These are phyloP conservation scores for Pachypeltis micranthus DNA, from an alignment of 1,140 invertebrate species.

Conservation along the genomic window DNA sequence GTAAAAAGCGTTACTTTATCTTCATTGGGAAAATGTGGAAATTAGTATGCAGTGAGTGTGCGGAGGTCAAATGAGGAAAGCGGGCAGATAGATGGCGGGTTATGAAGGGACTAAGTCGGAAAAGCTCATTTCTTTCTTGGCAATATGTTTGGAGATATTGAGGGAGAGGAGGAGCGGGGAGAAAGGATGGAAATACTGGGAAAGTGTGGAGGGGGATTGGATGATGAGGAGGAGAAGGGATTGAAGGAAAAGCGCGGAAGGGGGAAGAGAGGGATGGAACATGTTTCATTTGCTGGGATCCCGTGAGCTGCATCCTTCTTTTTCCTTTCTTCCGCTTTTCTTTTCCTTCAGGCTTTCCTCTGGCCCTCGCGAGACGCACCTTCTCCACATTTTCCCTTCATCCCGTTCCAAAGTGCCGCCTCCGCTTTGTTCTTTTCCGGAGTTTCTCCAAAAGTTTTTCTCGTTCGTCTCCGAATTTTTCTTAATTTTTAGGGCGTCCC, in stretches of 20 bases:
- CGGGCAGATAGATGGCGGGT: conserved; percentile 2
- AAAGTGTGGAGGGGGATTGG: too few species aligned
- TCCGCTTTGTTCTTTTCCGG: too few species aligned
- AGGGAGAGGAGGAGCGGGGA: background rate
- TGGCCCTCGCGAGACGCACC: background rate
- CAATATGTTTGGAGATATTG: background rate
- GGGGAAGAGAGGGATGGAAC: background rate
- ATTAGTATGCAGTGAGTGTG: conserved; percentile 3
- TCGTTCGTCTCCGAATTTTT: too few species aligned
- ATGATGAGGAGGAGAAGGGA: too few species aligned
- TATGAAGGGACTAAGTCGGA: conserved; percentile 9
- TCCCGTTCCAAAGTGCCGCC: background rate
- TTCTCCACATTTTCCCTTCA: background rate
- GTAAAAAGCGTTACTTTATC: too few species aligned
- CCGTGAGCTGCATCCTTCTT: conserved; percentile 1
- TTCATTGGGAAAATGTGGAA: conserved; percentile 2
- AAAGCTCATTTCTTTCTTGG: conserved; percentile 8
- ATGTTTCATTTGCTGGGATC: background rate
- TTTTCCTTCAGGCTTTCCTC: background rate
- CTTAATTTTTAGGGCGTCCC: too few species aligned
- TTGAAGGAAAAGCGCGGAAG: background rate
- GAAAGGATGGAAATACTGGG: too few species aligned
- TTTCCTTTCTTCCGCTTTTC: background rate
- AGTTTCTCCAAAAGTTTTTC: too few species aligned
- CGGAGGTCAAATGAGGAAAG: conserved; percentile 1